phyloP scores from a whole-genome alignment of 2,797 vertebrate species.

The Triplophysa yarkandensis region DNA sequence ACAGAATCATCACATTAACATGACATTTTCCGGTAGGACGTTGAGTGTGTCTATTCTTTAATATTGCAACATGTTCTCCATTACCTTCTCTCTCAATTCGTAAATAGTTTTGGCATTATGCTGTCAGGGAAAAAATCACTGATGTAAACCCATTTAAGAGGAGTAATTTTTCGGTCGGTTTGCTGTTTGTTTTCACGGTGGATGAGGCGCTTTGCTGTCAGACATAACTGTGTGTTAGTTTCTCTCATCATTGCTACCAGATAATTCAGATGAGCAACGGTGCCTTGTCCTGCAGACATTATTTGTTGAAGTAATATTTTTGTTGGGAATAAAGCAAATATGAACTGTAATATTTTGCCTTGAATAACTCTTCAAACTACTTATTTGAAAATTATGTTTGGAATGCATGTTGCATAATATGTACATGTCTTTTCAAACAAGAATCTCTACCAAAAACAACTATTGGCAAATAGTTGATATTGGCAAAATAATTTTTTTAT shows the following conservation, averaged over 20 bases:
- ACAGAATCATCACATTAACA: conserved; percentile 36
- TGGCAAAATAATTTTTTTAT: too few relatives aligned
- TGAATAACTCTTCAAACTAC: background rate
- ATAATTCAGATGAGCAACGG: background rate
- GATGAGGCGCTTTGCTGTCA: conserved; percentile 7
- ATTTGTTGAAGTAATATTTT: background rate
- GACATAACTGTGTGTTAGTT: background rate
- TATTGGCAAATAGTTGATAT: too few relatives aligned
- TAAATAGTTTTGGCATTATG: conserved; percentile 47
- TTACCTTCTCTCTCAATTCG: conserved; percentile 32
- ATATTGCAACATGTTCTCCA: conserved; percentile 32
- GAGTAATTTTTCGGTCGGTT: conserved; percentile 7
- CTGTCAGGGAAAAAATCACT: conserved; percentile 35
- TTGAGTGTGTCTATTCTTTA: conserved; percentile 25
- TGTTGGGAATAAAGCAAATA: background rate
- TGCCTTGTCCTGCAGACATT: background rate
- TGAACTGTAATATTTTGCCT: background rate
- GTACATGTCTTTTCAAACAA: too few relatives aligned
- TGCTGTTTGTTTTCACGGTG: conserved; percentile 14
- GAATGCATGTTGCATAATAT: too few relatives aligned
- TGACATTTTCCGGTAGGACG: conserved; percentile 29
- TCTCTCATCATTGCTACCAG: background rate
- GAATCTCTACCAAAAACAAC: too few relatives aligned
- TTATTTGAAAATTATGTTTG: background rate
- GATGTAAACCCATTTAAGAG: conserved; percentile 51